Conservation (phyloP, 2,888 invertebrate species). For the Galerucella nymphaeae region DNA sequence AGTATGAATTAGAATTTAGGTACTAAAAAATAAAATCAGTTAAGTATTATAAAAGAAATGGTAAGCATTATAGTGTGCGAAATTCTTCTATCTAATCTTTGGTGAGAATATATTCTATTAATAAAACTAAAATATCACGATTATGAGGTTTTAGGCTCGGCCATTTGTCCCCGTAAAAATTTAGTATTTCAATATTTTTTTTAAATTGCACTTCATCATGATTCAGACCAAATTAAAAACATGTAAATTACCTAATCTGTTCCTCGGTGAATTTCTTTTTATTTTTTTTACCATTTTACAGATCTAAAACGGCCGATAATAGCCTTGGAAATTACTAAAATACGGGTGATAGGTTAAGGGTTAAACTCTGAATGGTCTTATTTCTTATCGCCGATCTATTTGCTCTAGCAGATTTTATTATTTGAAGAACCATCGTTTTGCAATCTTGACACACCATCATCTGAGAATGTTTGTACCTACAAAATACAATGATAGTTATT, state of each 20-base stretch:
- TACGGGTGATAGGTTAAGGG: slow-evolving; percentile 85
- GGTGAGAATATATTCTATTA: slow-evolving; percentile 23
- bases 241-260: neutral
- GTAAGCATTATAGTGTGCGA: slow-evolving; percentile 4
- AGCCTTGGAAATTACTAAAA: slow-evolving; percentile 65
- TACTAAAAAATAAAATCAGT: neutral
- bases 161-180: neutral
- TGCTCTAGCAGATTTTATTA: slow-evolving; percentile 88
- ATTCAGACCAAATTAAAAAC: neutral
- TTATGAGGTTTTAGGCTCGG: slow-evolving; percentile 3
- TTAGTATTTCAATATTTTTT: no score
- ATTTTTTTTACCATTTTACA: slow-evolving; percentile 8
- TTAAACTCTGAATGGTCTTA: slow-evolving; percentile 83
- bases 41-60: slow-evolving; percentile 10
- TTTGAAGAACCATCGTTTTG: slow-evolving; percentile 92
- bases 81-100: slow-evolving; percentile 32
- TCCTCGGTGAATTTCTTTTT: neutral
- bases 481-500: no score
- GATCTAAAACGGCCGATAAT: neutral
- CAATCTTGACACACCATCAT: slow-evolving; percentile 96
- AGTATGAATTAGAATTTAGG: no score
- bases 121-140: slow-evolving; percentile 28
- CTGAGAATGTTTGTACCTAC: slow-evolving; percentile 66
- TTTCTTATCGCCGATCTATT: slow-evolving; percentile 85
- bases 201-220: no score